Conservation (phyloP, 2,797 vertebrate genomes). For the Tapera naevia region DNA sequence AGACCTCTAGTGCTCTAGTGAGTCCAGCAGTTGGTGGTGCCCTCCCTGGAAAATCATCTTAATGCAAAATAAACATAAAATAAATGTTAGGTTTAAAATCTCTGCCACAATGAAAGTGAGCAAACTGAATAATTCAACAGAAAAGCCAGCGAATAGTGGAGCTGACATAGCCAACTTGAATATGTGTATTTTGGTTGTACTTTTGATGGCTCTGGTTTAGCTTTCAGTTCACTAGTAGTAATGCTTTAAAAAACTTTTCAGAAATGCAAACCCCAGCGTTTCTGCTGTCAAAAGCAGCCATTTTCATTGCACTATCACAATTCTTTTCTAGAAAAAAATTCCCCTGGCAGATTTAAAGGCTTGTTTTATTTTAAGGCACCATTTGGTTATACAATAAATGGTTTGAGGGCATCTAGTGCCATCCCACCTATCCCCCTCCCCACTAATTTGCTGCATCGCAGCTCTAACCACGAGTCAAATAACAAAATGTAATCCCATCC, state of each 20-base stretch:
- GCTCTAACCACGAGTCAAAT: conserved; percentile 17
- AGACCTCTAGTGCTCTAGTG: neutral
- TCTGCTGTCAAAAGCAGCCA: neutral
- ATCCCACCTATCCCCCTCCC: neutral
- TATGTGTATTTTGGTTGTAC: neutral
- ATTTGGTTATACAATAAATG: neutral
- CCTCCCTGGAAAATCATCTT: neutral
- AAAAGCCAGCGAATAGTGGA: neutral
- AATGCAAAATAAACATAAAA: neutral
- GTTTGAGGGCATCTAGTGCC: neutral
- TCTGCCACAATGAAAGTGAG: neutral
- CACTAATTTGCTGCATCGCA: neutral
- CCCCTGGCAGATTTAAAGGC: neutral
- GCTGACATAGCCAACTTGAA: neutral
- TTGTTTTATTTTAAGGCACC: neutral
- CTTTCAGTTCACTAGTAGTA: neutral
- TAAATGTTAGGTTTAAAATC: neutral
- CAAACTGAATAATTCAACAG: neutral
- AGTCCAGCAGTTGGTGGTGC: neutral
- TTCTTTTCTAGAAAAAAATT: neutral
- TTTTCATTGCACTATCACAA: neutral
- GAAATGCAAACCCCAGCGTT: neutral
- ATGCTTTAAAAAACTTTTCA: neutral
- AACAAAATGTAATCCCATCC: conserved; percentile 27
- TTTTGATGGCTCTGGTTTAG: neutral